Percentiles rank a stretch among this genome's conserved stretches.
phyloP scores from a whole-genome alignment of 2,797 vertebrate genomes.

The Dendrocincla fuliginosa region DNA sequence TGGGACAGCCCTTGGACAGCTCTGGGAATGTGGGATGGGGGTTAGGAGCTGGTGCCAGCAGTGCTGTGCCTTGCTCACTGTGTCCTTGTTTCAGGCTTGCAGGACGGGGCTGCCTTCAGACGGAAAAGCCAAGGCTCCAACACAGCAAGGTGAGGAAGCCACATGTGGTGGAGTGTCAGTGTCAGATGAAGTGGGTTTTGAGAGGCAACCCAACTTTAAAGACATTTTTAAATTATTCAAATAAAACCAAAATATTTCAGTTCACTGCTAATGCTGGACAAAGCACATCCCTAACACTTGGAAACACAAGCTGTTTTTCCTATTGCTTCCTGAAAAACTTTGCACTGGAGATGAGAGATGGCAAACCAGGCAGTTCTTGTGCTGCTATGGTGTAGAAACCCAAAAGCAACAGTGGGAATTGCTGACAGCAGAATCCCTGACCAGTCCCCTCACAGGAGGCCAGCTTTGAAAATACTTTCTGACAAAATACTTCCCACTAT shows the following conservation, averaged over 20 bases:
- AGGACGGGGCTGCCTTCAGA: fast-evolving
- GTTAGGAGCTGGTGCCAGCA: not conserved
- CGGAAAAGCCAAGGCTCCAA: not conserved
- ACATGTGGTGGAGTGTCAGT: fast-evolving
- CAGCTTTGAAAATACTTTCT: not conserved
- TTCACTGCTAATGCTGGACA: not conserved
- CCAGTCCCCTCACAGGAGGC: fast-evolving
- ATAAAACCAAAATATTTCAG: not conserved
- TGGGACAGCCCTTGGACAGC: not conserved
- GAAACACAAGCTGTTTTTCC: not conserved
- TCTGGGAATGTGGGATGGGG: fast-evolving
- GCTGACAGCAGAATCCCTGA: not conserved
- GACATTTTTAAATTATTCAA: not conserved
- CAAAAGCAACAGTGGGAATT: not conserved
- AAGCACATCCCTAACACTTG: not conserved
- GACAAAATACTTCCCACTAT: not conserved
- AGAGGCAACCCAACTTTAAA: not conserved
- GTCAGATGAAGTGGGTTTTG: not conserved
- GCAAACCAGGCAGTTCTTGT: not conserved
- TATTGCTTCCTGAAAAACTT: not conserved
- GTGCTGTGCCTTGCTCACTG: fast-evolving
- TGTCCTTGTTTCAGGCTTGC: fast-evolving
- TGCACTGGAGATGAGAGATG: not conserved
- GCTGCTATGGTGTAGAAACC: not conserved
- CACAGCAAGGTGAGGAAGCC: fast-evolving